Evolutionary conservation across 2,113 vertebrate genomes (phyloP).

Genomic region (Brienomyrus brachyistius): DNA sequence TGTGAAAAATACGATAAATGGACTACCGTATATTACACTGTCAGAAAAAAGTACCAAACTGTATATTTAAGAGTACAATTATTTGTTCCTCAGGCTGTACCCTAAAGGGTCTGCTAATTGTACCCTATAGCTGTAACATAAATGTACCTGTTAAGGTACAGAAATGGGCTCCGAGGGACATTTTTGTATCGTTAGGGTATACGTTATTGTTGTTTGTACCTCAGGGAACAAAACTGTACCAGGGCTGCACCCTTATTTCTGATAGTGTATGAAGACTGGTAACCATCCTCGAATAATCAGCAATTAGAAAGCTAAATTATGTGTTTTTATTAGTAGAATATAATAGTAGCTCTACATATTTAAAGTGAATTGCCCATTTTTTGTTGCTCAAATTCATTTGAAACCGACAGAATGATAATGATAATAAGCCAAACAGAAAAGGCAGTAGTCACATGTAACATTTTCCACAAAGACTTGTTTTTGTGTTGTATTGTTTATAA

Average conservation of each 20-base stretch:
- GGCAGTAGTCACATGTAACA: not conserved
- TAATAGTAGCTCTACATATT: not conserved
- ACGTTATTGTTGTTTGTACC: not conserved
- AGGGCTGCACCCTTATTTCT: not conserved
- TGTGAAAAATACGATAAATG: not conserved
- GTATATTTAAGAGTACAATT: not conserved
- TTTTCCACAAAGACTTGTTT: not conserved
- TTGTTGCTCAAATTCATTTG: not conserved
- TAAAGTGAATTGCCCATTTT: not conserved
- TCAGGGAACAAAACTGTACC: not conserved
- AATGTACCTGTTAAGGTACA: not conserved
- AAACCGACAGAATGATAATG: not conserved
- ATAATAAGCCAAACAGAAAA: not conserved
- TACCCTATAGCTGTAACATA: not conserved
- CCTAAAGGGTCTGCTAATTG: not conserved
- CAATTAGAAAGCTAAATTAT: not conserved
- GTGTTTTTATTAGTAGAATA: not conserved
- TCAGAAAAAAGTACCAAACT: not conserved
- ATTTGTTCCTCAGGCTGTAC: not conserved
- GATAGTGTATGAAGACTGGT: not conserved
- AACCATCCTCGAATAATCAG: not conserved
- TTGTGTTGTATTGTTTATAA: not conserved
- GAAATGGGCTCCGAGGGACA: not conserved
- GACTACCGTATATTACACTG: not conserved
- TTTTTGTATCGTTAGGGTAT: not conserved